Conservation (phyloP, 2,113 vertebrate species). For the Ptychochromis oligacanthus region DNA sequence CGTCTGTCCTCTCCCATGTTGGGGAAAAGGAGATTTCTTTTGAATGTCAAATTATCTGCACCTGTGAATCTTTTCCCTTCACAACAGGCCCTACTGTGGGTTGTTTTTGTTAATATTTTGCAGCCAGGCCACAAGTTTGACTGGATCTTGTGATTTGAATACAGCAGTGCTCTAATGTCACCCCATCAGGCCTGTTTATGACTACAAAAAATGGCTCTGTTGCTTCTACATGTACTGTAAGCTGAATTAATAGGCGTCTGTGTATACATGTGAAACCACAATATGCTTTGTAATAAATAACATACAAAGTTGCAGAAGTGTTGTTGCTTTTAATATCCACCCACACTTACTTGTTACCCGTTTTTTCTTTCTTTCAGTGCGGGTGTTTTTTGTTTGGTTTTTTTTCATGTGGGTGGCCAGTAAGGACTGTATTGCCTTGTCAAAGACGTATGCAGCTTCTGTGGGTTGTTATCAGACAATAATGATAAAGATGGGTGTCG, state of each 20-base stretch:
- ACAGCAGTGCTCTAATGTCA: conserved; percentile 28
- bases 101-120: neutral
- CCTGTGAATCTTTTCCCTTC: conserved; percentile 16
- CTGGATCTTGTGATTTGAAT: conserved; percentile 46
- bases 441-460: conserved; percentile 30
- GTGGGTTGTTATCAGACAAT: conserved; percentile 15
- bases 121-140: conserved; percentile 34
- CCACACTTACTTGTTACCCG: conserved; percentile 37
- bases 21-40: conserved; percentile 16
- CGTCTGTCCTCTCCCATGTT: conserved; percentile 19
- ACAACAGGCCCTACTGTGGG: neutral
- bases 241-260: conserved; percentile 21
- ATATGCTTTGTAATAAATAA: conserved; percentile 43
- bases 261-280: conserved; percentile 25
- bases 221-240: neutral
- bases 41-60: conserved; percentile 53
- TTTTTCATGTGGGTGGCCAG: conserved; percentile 31
- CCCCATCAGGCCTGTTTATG: conserved; percentile 19
- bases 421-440: conserved; percentile 25
- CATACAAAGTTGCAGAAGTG: neutral
- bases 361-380: conserved; percentile 21
- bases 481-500: conserved; percentile 10
- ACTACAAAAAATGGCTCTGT: neutral
- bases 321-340: conserved; percentile 38
- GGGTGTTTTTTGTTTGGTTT: conserved; percentile 6